Percentiles rank a stretch among this genome's conserved stretches.
Evolutionary conservation across 1,140 invertebrate species (phyloP).

Genomic region (Campoletis sonorensis): DNA sequence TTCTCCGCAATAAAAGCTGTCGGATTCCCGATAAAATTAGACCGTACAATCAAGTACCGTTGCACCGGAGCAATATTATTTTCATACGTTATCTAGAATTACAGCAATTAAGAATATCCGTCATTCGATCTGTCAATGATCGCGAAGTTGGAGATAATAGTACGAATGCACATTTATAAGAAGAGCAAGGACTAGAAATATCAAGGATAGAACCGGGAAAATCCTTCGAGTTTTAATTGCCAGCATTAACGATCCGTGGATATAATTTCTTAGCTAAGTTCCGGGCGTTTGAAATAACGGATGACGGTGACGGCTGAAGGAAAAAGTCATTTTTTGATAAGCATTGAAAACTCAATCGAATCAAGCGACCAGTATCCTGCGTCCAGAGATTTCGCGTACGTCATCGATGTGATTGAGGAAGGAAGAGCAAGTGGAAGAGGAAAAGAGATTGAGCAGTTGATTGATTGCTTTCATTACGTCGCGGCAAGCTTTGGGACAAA

Average conservation of each 20-base stretch:
- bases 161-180: neutral
- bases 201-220: constrained; percentile 2
- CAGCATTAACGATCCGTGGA: neutral
- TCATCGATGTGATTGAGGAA: constrained; percentile 56
- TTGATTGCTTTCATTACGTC: too few species aligned
- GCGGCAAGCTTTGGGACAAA: too few species aligned
- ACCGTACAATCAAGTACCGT: too few species aligned
- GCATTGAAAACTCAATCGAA: constrained; percentile 6
- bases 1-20: too few species aligned
- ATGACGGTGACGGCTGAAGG: neutral
- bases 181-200: constrained; percentile 15
- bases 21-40: too few species aligned
- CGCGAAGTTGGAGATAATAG: neutral
- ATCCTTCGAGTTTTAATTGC: constrained; percentile 14
- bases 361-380: constrained; percentile 47
- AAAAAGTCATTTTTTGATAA: constrained; percentile 8
- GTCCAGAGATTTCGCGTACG: constrained; percentile 54
- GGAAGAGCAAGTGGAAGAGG: constrained; percentile 58
- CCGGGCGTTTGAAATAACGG: neutral
- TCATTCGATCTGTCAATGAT: constrained; percentile 6
- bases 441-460: too few species aligned
- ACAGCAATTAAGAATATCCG: constrained; percentile 2
- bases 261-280: neutral
- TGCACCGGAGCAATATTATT: neutral
- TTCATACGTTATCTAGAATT: neutral